phyloP scores from a whole-genome alignment of 2,888 invertebrate genomes.

The Chaitophorus viminalis region DNA sequence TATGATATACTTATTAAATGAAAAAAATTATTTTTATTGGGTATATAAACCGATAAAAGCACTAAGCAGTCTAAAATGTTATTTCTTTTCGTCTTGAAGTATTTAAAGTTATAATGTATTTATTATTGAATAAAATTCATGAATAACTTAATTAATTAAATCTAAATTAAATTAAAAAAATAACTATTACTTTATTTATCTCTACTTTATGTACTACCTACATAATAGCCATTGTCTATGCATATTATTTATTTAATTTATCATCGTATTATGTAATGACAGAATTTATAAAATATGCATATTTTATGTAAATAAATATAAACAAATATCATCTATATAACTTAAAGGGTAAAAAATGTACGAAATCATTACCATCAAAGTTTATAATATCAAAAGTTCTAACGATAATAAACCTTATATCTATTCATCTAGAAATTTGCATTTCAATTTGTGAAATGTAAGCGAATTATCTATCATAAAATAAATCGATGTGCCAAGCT shows the following conservation, averaged over 20 bases:
- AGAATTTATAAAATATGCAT: background rate
- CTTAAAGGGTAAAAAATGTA: background rate
- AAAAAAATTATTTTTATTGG: too few relatives aligned
- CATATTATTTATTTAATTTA: background rate
- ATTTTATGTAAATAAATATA: background rate
- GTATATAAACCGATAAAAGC: too few relatives aligned
- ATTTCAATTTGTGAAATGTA: background rate
- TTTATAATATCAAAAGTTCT: constrained; percentile 15
- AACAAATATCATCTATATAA: background rate
- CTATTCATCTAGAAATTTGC: background rate
- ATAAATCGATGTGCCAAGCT: background rate
- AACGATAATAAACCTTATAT: constrained; percentile 11
- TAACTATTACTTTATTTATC: too few relatives aligned
- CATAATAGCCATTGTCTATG: too few relatives aligned
- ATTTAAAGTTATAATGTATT: too few relatives aligned
- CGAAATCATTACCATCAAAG: background rate
- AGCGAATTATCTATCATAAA: background rate
- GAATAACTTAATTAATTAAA: too few relatives aligned
- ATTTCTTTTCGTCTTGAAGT: too few relatives aligned
- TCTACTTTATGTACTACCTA: too few relatives aligned
- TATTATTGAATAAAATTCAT: too few relatives aligned
- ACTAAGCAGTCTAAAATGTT: too few relatives aligned
- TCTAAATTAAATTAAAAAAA: too few relatives aligned
- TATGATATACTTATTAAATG: too few relatives aligned
- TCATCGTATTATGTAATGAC: background rate